A percentile compares a stretch with the other conserved stretches of the same genome.
These are phyloP conservation scores for Sycophila texana DNA, from an alignment of 2,888 invertebrate genomes.

Conservation along the genomic window DNA sequence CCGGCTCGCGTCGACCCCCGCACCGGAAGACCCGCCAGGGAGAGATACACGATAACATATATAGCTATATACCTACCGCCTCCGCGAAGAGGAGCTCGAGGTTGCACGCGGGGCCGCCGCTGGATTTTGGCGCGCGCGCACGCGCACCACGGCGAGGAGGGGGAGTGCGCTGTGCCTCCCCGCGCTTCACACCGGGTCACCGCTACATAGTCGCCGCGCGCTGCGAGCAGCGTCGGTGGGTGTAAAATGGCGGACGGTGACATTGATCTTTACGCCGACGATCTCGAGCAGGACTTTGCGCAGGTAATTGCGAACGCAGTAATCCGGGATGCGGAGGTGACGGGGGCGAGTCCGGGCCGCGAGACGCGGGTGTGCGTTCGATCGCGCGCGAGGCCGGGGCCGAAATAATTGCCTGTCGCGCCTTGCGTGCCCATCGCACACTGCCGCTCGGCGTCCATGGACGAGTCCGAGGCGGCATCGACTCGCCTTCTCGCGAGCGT, in stretches of 20 bases:
- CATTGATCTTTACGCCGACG: slow-evolving; percentile 97
- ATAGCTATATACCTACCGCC: no score
- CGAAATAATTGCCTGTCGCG: background rate
- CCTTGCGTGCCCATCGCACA: background rate
- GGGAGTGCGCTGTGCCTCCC: background rate
- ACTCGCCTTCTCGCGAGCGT: background rate
- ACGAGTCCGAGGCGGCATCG: background rate
- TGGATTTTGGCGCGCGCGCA: slow-evolving; percentile 18
- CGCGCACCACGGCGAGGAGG: background rate
- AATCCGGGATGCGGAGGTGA: background rate
- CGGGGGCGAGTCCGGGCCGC: no score
- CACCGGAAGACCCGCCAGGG: no score
- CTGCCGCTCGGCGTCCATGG: background rate
- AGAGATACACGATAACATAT: no score
- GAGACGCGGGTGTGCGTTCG: slow-evolving; percentile 2
- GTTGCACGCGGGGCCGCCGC: background rate
- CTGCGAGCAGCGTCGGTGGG: slow-evolving; percentile 53
- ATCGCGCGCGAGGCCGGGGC: background rate
- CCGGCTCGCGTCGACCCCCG: no score
- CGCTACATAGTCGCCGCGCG: slow-evolving; percentile 8
- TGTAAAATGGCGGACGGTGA: slow-evolving; percentile 94
- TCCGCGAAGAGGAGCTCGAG: background rate
- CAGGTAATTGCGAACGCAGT: slow-evolving; percentile 78
- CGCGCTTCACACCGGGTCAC: background rate
- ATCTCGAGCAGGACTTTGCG: slow-evolving; percentile 95